These are phyloP conservation scores for Antechinus flavipes DNA, from an alignment of 2,113 vertebrate genomes.

Conservation along the genomic window DNA sequence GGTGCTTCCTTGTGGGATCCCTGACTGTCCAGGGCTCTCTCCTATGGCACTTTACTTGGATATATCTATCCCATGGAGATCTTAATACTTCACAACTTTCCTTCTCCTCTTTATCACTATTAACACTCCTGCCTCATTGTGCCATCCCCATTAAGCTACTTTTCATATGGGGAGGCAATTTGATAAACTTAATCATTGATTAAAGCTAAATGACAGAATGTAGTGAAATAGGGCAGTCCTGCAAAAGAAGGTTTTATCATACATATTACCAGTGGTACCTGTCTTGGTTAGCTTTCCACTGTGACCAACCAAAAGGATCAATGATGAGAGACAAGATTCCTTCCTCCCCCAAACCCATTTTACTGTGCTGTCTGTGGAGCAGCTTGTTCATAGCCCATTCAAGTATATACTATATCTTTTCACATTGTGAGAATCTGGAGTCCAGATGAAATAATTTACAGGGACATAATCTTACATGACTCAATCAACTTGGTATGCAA, in stretches of 20 bases:
- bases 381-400: neutral
- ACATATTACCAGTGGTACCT: neutral
- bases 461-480: neutral
- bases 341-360: neutral
- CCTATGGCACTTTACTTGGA: neutral
- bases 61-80: neutral
- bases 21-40: neutral
- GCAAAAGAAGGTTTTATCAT: neutral
- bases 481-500: neutral
- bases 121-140: neutral
- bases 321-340: neutral
- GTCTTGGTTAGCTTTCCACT: neutral
- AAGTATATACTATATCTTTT: neutral
- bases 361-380: neutral
- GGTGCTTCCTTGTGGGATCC: neutral
- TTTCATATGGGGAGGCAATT: neutral
- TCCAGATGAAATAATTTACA: neutral
- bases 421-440: neutral
- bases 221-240: neutral
- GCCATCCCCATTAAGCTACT: neutral
- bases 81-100: neutral
- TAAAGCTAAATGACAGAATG: neutral
- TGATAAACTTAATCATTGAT: neutral
- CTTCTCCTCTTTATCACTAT: neutral
- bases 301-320: neutral